phyloP scores from a whole-genome alignment of 2,888 invertebrate genomes.

The Boloria euphrosyne region DNA sequence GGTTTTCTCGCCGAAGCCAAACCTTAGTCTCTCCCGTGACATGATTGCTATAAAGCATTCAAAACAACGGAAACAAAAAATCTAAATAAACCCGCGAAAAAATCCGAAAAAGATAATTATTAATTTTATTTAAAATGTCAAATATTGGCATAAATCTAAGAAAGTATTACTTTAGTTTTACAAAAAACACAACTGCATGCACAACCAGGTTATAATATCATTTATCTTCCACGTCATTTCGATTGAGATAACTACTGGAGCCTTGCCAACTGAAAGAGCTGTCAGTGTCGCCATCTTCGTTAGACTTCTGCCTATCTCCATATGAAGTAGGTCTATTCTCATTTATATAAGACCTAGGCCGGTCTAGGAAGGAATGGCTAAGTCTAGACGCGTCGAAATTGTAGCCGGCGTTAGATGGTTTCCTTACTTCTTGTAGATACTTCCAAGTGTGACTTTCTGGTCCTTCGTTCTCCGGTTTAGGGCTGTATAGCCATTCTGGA shows the following conservation, averaged over 20 bases:
- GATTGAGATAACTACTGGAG: slow-evolving; percentile 54
- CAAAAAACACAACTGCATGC: too few relatives aligned
- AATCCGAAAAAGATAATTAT: too few relatives aligned
- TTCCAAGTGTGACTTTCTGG: slow-evolving; percentile 75
- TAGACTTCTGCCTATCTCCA: slow-evolving; percentile 48
- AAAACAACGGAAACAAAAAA: too few relatives aligned
- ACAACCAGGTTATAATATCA: background rate
- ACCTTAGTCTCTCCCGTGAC: too few relatives aligned
- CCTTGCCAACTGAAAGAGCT: slow-evolving; percentile 77
- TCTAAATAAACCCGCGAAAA: too few relatives aligned
- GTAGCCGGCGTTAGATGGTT: slow-evolving; percentile 73
- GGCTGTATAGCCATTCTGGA: slow-evolving; percentile 77
- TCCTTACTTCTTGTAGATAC: slow-evolving; percentile 70
- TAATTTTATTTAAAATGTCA: too few relatives aligned
- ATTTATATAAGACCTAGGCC: slow-evolving; percentile 51
- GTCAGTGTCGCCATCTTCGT: slow-evolving; percentile 71
- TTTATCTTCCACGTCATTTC: slow-evolving; percentile 6
- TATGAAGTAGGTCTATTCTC: slow-evolving; percentile 52
- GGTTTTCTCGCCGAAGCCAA: too few relatives aligned
- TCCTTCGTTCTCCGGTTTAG: slow-evolving; percentile 53
- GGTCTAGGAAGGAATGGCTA: slow-evolving; percentile 54
- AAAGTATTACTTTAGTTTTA: too few relatives aligned
- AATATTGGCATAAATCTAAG: too few relatives aligned
- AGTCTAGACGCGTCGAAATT: slow-evolving; percentile 67
- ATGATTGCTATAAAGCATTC: too few relatives aligned